Evolutionary conservation across 2,888 invertebrate genomes (phyloP), one percentile per base, ranked within the genome.

Genomic region (Tetranychus piercei): DNA sequence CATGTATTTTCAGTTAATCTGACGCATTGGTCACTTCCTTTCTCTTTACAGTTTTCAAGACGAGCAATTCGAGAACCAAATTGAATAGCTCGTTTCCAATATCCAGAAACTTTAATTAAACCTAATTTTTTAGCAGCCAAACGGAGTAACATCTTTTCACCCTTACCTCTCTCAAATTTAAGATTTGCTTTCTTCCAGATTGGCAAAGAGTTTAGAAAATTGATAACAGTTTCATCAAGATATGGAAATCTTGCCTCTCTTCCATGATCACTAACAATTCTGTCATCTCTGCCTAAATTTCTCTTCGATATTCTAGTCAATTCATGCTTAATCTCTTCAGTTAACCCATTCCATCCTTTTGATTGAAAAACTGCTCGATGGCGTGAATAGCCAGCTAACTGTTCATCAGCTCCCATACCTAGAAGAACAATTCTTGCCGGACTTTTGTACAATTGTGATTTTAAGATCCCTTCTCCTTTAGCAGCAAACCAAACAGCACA

Each of bases 391-490:
- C 97, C 97, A 73, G 92, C 95, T 81, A 97, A 90, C 77, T 96
- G 86, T 84, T 99, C 99, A 85, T 99, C 99, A 1, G 97, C 96
- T 8, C 97, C 97, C 85, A 92, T 92, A 64, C 97, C 97, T 79
- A 91, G 84, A 78, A 95, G 82, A 76, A 94, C 83, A 23, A 93
- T 71, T 18, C 86, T 90, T 90, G 77, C 64, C 72, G 74, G 73
- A n/a, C 65, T 73, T 55, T 73, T 44, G 20, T 73, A 75, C 4
- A 45, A 34, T 9, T 69, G 18, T 45, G 66, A 44, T 6, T 67
- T 73, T 0, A 15, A 74, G 71, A 76, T 70, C 8, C 88, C 89
- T 77, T 83, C 80, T 5, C 89, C 94, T 80, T 89, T 85, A 72
- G 92, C 88, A 43, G 96, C 96, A 86, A 97, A 99, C 95, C 96